Evolutionary conservation across 2,888 invertebrate genomes (phyloP), one percentile per base, ranked within the genome.

Genomic region (Cetonia aurata): DNA sequence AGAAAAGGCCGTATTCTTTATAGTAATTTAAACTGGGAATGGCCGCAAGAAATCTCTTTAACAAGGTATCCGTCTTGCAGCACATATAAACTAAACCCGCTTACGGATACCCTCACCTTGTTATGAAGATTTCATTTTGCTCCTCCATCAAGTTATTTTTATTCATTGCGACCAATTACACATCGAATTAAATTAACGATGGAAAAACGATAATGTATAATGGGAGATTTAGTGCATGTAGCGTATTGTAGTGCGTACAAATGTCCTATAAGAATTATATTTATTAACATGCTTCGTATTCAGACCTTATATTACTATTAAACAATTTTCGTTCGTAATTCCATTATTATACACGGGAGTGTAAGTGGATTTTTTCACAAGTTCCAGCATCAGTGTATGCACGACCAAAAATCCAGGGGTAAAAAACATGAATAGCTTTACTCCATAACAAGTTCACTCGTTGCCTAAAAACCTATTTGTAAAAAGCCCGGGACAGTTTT

Each of bases 401-500:
- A 41, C 53, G 73, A 78, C 79, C 73, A 81, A 83, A 83, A 81
- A 82, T 82, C 80, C 80, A 76, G 78, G 77, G 77, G 50, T 53
- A 77, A 83, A 83, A 83, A 83, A 83, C 80, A 79, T 71, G 75
- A 76, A 77, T 75, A 75, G 74, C 75, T 77, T 72, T 71, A 81
- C 82, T 82, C 82, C 81, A 80, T 80, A 79, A 79, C 82, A 80
- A 82, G 83, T 79, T 79, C 73, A 76, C 76, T 4, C 73, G 75
- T 76, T 73, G 70, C 69, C 74, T 72, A 81, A 82, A 83, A 82
- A 82, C 75, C 73, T 77, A 76, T 77, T 78, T 77, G 77, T 80
- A 82, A 83, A 83, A 83, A 80, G 79, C 77, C 79, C 79, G 76
- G 80, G 82, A 80, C 82, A 80, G 81, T 83, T 83, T 82, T 83